phyloP scores from a whole-genome alignment of 2,113 vertebrate species.

The Machaerirhynchus nigripectus region DNA sequence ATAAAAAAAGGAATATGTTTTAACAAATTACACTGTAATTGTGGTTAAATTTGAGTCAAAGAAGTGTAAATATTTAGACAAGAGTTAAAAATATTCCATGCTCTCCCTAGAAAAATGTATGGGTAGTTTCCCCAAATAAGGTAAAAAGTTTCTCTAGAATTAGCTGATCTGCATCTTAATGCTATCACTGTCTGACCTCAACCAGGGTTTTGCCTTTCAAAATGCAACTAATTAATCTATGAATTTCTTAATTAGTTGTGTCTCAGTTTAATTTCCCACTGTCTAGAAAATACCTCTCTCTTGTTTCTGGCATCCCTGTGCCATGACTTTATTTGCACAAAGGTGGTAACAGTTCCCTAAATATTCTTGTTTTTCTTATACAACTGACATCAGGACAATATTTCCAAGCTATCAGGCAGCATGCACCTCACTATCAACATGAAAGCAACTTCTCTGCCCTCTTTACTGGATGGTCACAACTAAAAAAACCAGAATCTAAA shows the following conservation, averaged over 20 bases:
- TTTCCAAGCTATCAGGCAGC: background rate
- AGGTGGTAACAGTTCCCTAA: background rate
- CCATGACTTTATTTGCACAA: background rate
- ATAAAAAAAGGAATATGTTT: background rate
- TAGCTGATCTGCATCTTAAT: background rate
- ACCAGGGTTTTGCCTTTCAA: background rate
- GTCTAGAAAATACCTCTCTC: background rate
- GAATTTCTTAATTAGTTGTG: background rate
- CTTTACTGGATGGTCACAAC: background rate
- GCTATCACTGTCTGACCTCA: background rate
- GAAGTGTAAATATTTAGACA: constrained; percentile 40
- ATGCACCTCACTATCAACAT: background rate
- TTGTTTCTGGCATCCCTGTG: background rate
- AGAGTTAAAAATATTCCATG: background rate
- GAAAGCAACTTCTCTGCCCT: background rate
- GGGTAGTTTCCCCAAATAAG: background rate
- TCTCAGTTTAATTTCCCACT: background rate
- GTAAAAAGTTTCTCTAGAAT: background rate
- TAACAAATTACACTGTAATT: background rate
- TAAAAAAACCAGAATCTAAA: background rate
- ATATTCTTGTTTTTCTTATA: background rate
- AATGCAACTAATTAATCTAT: background rate
- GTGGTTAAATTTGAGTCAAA: constrained; percentile 3
- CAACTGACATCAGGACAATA: background rate
- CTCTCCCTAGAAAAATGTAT: background rate